phyloP scores from a whole-genome alignment of 53 echinoderm and acorn worm species.

The Stichopus horrens region DNA sequence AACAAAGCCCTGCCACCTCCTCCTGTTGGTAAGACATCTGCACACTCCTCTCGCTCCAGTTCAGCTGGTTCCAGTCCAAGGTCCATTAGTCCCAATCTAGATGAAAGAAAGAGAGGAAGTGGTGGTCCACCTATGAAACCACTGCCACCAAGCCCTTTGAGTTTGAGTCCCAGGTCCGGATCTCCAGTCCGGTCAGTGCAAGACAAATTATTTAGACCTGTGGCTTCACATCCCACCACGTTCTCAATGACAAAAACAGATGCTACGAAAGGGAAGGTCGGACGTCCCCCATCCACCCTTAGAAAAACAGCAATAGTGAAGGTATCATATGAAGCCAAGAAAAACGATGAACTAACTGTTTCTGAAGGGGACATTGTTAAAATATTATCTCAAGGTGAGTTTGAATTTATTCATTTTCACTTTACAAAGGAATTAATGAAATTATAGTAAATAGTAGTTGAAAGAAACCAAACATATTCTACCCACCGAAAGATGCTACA shows the following conservation, averaged over 20 bases:
- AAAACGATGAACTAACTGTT: constrained; percentile 41
- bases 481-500: too few species aligned
- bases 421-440: too few species aligned
- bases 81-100: background rate
- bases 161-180: background rate
- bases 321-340: constrained; percentile 10
- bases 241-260: background rate
- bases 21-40: constrained; percentile 1
- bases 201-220: background rate
- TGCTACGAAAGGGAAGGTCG: background rate
- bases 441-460: too few species aligned
- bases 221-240: background rate
- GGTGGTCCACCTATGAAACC: constrained; percentile 20
- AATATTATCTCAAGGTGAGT: constrained; percentile 41
- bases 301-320: constrained; percentile 45
- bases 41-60: constrained; percentile 5
- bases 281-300: background rate
- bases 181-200: background rate
- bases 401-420: too few species aligned
- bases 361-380: constrained; percentile 52
- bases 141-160: constrained; percentile 27
- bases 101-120: background rate
- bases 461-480: too few species aligned
- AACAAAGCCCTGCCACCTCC: constrained; percentile 21
- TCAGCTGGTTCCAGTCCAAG: constrained; percentile 23